Conservation (phyloP, 1,140 invertebrate genomes). For the Brachionus angularis region DNA sequence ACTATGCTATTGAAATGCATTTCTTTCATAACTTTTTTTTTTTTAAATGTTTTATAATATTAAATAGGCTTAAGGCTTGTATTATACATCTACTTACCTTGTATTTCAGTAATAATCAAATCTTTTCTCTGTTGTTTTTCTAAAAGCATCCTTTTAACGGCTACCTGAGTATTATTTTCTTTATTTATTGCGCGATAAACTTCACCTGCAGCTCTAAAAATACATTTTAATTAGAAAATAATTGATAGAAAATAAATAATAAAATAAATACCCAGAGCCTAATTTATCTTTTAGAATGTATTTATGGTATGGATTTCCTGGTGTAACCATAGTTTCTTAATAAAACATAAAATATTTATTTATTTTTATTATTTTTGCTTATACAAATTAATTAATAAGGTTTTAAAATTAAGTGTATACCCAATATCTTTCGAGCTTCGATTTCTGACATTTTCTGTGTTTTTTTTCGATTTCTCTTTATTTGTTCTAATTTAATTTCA, state of each 20-base stretch:
- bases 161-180: conserved; percentile 49
- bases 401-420: neutral
- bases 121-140: conserved; percentile 62
- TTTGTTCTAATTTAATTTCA: conserved; percentile 16
- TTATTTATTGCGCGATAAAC: conserved; percentile 35
- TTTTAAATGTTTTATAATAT: neutral
- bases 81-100: conserved; percentile 46
- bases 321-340: conserved; percentile 18
- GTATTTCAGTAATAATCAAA: conserved; percentile 62
- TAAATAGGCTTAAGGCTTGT: too few relatives aligned
- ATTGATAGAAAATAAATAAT: neutral
- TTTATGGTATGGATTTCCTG: conserved; percentile 39
- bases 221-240: neutral
- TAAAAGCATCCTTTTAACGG: conserved; percentile 62
- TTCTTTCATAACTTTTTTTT: conserved; percentile 54
- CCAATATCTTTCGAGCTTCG: conserved; percentile 32
- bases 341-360: too few relatives aligned
- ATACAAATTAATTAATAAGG: neutral
- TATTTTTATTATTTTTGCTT: neutral
- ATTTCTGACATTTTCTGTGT: conserved; percentile 7
- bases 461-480: conserved; percentile 31
- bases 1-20: conserved; percentile 60
- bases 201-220: conserved; percentile 42
- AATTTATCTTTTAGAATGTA: conserved; percentile 39
- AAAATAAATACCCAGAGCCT: conserved; percentile 25